Percentiles rank a stretch among this genome's conserved stretches.
Evolutionary conservation across 2,888 invertebrate species (phyloP).

Genomic region (Harmothoe impar): DNA sequence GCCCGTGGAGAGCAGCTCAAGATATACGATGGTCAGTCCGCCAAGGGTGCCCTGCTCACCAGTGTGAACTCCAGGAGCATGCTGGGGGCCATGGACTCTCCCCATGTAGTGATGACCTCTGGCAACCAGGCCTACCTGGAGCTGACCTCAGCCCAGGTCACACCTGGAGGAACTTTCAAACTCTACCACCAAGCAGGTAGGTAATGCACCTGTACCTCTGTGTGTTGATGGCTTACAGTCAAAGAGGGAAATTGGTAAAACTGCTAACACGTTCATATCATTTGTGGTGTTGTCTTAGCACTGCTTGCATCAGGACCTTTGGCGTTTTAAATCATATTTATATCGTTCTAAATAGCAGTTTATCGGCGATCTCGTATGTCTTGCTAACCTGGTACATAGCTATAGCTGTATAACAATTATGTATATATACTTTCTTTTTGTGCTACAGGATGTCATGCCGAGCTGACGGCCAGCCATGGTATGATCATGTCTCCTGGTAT

Average conservation of each 20-base stretch:
- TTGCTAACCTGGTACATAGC: too few species aligned
- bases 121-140: constrained; percentile 26
- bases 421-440: too few species aligned
- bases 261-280: too few species aligned
- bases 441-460: not conserved
- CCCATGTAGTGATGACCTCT: not conserved
- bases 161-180: constrained; percentile 9
- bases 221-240: too few species aligned
- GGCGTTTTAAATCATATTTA: too few species aligned
- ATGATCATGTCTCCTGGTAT: constrained; percentile 38
- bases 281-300: too few species aligned
- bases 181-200: not conserved
- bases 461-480: not conserved
- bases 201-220: too few species aligned
- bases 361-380: too few species aligned
- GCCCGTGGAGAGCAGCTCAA: not conserved
- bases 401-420: too few species aligned
- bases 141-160: not conserved
- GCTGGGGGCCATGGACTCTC: not conserved
- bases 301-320: too few species aligned
- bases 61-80: not conserved
- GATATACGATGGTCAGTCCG: constrained; percentile 14
- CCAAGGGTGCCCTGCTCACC: not conserved
- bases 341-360: too few species aligned
- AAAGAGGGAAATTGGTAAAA: too few species aligned